A percentile compares a stretch with the other conserved stretches of the same genome.
Conservation (phyloP, 2,113 vertebrate species). For the Vimba vimba region DNA sequence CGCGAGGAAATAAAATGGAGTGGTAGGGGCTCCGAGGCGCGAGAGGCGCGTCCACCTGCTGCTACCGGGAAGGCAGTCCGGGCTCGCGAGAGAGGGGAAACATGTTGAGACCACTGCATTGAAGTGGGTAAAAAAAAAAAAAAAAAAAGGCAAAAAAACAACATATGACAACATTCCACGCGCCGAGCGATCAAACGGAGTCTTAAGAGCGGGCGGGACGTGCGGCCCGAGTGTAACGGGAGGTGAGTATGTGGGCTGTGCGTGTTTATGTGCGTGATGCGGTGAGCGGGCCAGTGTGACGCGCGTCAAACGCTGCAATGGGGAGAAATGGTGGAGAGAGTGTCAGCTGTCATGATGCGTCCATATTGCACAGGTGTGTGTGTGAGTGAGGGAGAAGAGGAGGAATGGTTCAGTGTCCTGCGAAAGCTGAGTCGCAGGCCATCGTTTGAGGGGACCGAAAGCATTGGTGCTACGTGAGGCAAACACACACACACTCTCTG, state of each 20-base stretch:
- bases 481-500: not conserved
- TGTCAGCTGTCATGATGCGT: constrained; percentile 46
- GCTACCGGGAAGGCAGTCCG: constrained; percentile 67
- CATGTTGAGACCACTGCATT: constrained; percentile 64
- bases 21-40: constrained; percentile 55
- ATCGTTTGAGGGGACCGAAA: constrained; percentile 24
- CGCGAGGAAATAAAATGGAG: constrained; percentile 61
- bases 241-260: constrained; percentile 55
- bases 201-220: constrained; percentile 35
- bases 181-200: constrained; percentile 30
- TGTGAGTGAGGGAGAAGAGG: not conserved
- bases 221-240: constrained; percentile 41
- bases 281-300: constrained; percentile 50
- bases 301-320: constrained; percentile 56
- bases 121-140: constrained; percentile 18
- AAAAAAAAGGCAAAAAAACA: not conserved
- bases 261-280: constrained; percentile 39
- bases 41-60: constrained; percentile 77
- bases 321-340: constrained; percentile 43
- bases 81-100: constrained; percentile 56
- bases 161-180: constrained; percentile 34
- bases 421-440: not conserved
- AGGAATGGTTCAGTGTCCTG: not conserved
- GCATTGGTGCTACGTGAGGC: constrained; percentile 23
- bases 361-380: constrained; percentile 32